Base-by-base conservation (phyloP, 2,888 invertebrate species). In the Timandra comae region DNA sequence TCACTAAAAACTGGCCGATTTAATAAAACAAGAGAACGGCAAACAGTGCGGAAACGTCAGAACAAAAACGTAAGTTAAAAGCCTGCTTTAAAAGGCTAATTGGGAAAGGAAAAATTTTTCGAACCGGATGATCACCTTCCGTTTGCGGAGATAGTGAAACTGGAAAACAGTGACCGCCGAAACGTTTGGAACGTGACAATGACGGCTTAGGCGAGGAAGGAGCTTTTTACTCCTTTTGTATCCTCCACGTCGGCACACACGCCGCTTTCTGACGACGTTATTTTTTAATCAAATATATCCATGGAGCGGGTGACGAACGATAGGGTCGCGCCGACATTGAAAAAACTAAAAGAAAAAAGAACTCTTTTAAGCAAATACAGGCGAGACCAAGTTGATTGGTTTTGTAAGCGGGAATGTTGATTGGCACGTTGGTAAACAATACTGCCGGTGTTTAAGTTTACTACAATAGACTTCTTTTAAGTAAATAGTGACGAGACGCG, bases 251-350 rank as follows among this genome's bases (percentile, higher is more conserved):
- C 72, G 63, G 63, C 68, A 60, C 53, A 58, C 58, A 67, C 67
- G 62, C 65, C 77, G 75, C 68, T 76, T 84, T 82, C 85, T 84
- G 85, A 82, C 84, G 86, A 85, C 85, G 84, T 86, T 86, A 86
- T 86, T 86, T 86, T 86, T 86, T 86, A 86, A 86, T 86, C 86
- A 86, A 86, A 86, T 86, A 86, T 86, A 86, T 85, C 85, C 86
- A 65, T 70, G 73, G 76, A 73, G 62, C 81, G 80, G 76, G 77
- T 81, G 84, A 85, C 80, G 80, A 70, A 69, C 78, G 80, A 79
- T 81, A 81, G 84, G 85, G 84, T 80, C 75, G 78, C 66, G 73
- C 64, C 65, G 77, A 67, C 75, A 78, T 69, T 75, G 74, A 38
- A 68, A 74, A 79, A 82, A 76, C 74, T 72, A 84, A 84, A 84